Evolutionary conservation across 1,140 invertebrate species (phyloP).

Genomic region (Phymorhynchus buccinoides): DNA sequence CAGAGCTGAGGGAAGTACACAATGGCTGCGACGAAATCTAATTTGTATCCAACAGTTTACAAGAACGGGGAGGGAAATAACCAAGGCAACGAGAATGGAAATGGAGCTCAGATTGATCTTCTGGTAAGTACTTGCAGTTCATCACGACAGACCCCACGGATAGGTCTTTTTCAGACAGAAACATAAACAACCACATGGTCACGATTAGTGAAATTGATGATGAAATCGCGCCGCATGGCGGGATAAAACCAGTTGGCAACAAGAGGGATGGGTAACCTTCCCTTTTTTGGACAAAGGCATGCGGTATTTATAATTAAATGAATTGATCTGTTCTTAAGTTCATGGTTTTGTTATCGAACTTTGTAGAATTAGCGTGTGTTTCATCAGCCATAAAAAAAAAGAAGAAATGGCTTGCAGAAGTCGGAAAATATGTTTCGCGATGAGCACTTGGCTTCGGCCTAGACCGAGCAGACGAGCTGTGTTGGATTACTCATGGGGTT

Average conservation of each 20-base stretch:
- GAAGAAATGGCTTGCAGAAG: neutral
- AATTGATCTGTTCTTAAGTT: neutral
- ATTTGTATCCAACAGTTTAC: slow-evolving; percentile 1
- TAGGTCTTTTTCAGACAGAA: neutral
- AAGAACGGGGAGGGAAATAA: neutral
- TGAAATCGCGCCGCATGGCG: slow-evolving; percentile 9
- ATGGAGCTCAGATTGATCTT: neutral
- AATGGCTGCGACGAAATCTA: neutral
- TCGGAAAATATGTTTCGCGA: neutral
- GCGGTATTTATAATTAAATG: neutral
- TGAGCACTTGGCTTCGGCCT: too few species aligned
- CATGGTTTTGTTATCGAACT: neutral
- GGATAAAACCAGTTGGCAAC: neutral
- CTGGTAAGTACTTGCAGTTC: neutral
- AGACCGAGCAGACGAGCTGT: too few species aligned
- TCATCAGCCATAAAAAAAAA: neutral
- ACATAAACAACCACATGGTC: slow-evolving; percentile 3
- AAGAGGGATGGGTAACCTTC: neutral
- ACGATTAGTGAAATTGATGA: neutral
- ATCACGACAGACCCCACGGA: neutral
- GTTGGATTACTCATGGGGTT: too few species aligned
- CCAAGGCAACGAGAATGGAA: neutral
- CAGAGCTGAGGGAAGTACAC: slow-evolving; percentile 10
- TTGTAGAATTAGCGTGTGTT: neutral
- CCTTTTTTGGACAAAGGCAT: neutral